Evolutionary conservation across 2,113 vertebrate species (phyloP), one percentile per base, ranked within the genome.

Genomic region (Microtus oregoni): DNA sequence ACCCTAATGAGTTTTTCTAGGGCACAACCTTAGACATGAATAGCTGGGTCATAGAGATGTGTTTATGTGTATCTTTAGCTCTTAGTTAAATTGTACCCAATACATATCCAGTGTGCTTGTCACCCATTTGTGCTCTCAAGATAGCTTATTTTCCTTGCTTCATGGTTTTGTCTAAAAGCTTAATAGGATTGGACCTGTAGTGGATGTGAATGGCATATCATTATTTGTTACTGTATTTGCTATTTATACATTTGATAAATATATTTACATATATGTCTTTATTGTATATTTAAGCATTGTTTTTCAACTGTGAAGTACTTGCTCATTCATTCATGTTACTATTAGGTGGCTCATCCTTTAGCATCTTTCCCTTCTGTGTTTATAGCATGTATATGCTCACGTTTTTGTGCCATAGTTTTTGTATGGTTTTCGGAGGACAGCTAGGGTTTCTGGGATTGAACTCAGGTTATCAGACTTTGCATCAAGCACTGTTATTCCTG

Each of bases 91-190:
- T 90, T 70, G 41, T 67, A 15, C 52, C 63, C 81, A 78, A 4
- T 93, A 83, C 50, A 41, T 76, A 30, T 17, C 28, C 88, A 75
- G 0, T 85, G 14, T 93, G 35, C 44, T 76, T n/a, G 44, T 87
- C 55, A 88, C 70, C 75, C 72, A 26, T 78, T 95, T 94, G 85
- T 11, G 72, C 14, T 75, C 35, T 47, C 15, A 28, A 86, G 67
- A 86, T 83, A 93, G 68, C 88, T 41, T 83, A 26, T 88, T 92
- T 95, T 97, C 28, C 44, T 92, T 88, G 22, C 28, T 90, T n/a
- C 9, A 0, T 70, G 8, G 70, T 61, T 61, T 77, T 97, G 73
- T 58, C 50, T 72, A 85, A 93, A 92, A 50, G 44, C 47, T 52
- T 81, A n/a, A 30, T 94, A 47, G 50, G 88, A 22, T 94, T 55